Conservation (phyloP, 2,113 vertebrate species). For the Melanostigma gelatinosum region DNA sequence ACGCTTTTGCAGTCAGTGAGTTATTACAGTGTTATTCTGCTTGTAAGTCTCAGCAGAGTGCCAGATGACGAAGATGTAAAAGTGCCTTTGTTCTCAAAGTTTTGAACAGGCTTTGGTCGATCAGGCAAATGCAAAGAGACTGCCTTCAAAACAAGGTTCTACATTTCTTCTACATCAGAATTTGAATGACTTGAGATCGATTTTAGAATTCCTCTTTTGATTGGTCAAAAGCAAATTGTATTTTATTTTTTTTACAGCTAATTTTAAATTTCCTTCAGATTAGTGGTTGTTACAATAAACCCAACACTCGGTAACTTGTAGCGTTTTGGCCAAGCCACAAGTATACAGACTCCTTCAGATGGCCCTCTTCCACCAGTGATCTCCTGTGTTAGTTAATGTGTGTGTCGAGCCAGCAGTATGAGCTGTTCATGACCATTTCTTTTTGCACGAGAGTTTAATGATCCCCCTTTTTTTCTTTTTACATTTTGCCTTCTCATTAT, state of each 20-base stretch:
- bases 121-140: neutral
- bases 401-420: neutral
- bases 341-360: neutral
- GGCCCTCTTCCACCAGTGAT: neutral
- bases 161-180: neutral
- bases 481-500: slow-evolving; percentile 29
- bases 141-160: neutral
- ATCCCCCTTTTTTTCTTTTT: slow-evolving; percentile 22
- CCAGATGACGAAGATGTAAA: slow-evolving; percentile 8
- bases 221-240: neutral
- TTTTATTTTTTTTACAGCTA: neutral
- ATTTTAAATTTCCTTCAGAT: neutral
- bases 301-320: neutral
- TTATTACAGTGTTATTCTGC: neutral
- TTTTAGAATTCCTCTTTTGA: neutral
- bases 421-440: slow-evolving; percentile 1
- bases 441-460: slow-evolving; percentile 1
- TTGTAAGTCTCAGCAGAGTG: neutral
- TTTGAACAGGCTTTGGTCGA: neutral
- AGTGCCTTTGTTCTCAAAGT: slow-evolving; percentile 8
- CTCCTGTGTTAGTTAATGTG: neutral
- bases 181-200: neutral
- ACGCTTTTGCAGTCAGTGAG: neutral
- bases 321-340: neutral
- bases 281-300: neutral